These are phyloP conservation scores for Tinea trinotella DNA, from an alignment of 2,888 invertebrate genomes.

Conservation along the genomic window DNA sequence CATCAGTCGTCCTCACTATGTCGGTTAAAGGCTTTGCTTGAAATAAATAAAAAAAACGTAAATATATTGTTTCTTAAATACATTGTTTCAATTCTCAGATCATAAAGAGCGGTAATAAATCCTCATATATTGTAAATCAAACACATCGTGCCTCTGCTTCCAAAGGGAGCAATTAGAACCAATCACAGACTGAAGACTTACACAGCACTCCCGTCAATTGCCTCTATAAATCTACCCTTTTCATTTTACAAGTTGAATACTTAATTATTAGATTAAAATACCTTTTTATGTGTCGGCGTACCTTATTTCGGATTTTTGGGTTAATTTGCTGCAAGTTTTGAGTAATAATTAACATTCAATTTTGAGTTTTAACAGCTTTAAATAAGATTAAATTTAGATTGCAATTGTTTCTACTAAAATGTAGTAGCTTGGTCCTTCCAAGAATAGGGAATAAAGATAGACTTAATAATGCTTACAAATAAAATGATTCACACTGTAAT, in stretches of 20 bases:
- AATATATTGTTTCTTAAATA: too few relatives aligned
- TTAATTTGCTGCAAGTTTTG: slow-evolving; percentile 5
- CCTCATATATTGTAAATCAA: slow-evolving; percentile 1
- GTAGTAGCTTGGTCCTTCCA: slow-evolving; percentile 15
- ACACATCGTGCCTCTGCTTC: not conserved
- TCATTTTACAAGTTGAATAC: slow-evolving; percentile 18
- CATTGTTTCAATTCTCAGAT: slow-evolving; percentile 12
- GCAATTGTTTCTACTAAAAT: not conserved
- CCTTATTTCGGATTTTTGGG: slow-evolving; percentile 11
- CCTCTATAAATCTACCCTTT: slow-evolving; percentile 12
- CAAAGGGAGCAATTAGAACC: slow-evolving; percentile 14
- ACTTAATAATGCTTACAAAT: slow-evolving; percentile 3
- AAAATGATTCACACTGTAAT: slow-evolving; percentile 14
- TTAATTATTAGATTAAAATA: slow-evolving; percentile 17
- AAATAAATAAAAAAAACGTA: too few relatives aligned
- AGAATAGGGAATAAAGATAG: slow-evolving; percentile 7
- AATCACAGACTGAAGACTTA: not conserved
- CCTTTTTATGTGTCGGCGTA: slow-evolving; percentile 13
- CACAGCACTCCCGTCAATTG: slow-evolving; percentile 11
- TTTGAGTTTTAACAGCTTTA: not conserved
- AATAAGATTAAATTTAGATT: not conserved
- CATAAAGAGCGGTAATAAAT: slow-evolving; percentile 8
- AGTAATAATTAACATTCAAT: not conserved
- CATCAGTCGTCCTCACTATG: too few relatives aligned
- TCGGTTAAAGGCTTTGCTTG: too few relatives aligned